Evolutionary conservation across 2,888 invertebrate species (phyloP).

Genomic region (Ommatoiulus sabulosus): DNA sequence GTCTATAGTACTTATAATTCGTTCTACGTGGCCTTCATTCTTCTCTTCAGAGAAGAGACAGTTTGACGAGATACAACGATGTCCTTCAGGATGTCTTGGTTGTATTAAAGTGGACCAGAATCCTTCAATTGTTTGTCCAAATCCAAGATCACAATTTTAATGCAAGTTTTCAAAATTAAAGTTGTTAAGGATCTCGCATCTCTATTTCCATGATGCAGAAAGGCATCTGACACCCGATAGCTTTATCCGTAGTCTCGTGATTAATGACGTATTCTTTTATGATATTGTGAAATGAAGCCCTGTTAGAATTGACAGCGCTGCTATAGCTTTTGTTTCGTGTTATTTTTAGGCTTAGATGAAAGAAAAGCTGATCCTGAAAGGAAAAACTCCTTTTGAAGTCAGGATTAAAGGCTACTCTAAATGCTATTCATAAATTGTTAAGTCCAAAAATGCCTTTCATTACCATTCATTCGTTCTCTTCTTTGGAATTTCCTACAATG

Average conservation of each 20-base stretch:
- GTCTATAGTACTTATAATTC: background rate
- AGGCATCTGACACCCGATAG: background rate
- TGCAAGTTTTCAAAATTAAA: background rate
- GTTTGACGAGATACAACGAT: no score
- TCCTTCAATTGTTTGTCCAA: no score
- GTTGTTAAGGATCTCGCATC: background rate
- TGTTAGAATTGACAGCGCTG: background rate
- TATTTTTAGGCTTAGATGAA: background rate
- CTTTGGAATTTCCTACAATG: no score
- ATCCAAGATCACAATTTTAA: no score
- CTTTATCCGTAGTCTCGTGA: background rate
- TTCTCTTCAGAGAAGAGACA: no score
- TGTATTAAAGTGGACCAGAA: no score
- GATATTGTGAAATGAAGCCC: background rate
- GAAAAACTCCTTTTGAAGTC: background rate
- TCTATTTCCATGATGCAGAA: background rate
- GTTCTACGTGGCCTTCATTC: no score
- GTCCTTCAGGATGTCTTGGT: no score
- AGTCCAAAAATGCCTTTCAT: no score
- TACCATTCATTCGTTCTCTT: no score
- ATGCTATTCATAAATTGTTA: no score
- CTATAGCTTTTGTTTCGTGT: background rate
- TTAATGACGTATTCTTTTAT: background rate
- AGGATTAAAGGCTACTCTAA: background rate
- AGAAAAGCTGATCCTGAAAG: conserved; percentile 6